These are phyloP conservation scores for Torymus auratus DNA, from an alignment of 2,888 invertebrate genomes.

Conservation along the genomic window DNA sequence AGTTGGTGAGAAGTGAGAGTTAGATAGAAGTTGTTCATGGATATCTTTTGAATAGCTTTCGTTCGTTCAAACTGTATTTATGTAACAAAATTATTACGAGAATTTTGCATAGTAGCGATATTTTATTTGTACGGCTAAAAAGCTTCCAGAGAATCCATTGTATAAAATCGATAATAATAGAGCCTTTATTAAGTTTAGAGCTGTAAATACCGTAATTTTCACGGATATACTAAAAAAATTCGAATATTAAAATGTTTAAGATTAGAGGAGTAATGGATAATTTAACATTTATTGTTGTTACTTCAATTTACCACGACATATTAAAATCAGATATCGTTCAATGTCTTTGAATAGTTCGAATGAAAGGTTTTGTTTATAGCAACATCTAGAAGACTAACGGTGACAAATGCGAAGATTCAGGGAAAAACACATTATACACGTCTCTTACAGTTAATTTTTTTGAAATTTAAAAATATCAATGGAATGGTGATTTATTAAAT, in stretches of 20 bases:
- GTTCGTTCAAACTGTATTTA: slow-evolving; percentile 4
- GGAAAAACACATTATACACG: no score
- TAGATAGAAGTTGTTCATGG: neutral
- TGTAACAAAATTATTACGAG: neutral
- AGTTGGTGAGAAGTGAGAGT: slow-evolving; percentile 11
- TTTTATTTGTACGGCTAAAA: neutral
- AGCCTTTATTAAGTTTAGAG: slow-evolving; percentile 28
- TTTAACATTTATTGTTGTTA: neutral
- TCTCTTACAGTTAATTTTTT: no score
- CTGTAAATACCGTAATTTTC: slow-evolving; percentile 42
- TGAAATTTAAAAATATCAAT: no score
- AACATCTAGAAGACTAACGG: slow-evolving; percentile 1
- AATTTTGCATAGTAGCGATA: no score
- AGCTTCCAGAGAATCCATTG: slow-evolving; percentile 12
- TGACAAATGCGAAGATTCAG: neutral
- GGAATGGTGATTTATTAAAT: no score
- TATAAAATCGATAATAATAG: slow-evolving; percentile 23
- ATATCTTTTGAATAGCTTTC: neutral
- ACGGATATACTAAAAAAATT: slow-evolving; percentile 9
- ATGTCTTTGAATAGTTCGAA: neutral
- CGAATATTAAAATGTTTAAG: neutral
- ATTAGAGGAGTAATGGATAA: neutral
- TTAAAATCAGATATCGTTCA: no score
- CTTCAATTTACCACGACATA: neutral
- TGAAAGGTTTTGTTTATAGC: neutral